phyloP scores from a whole-genome alignment of 2,113 vertebrate species.

The Tyto alba region DNA sequence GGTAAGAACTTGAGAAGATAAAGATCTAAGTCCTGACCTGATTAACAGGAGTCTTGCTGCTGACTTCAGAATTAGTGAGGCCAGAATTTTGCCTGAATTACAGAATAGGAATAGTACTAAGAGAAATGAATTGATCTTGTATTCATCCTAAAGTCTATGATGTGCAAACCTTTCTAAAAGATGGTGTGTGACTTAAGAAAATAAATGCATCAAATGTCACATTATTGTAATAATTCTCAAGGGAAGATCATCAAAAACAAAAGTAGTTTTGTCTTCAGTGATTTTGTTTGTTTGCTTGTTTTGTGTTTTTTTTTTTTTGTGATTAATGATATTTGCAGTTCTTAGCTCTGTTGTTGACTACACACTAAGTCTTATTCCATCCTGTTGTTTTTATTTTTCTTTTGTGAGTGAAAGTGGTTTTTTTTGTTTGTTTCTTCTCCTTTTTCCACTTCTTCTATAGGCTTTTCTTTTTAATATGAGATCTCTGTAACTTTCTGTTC shows the following conservation, averaged over 20 bases:
- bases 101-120: neutral
- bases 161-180: neutral
- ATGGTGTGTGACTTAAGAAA: neutral
- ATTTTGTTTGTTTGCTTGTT: too few relatives aligned
- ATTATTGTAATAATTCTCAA: neutral
- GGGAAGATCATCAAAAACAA: neutral
- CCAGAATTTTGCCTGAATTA: neutral
- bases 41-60: neutral
- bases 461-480: neutral
- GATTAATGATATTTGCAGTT: neutral
- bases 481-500: neutral
- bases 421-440: neutral
- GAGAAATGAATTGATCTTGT: neutral
- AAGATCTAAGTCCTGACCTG: neutral
- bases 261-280: neutral
- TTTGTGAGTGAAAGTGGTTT: neutral
- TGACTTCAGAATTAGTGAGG: neutral
- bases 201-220: neutral
- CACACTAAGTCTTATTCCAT: neutral
- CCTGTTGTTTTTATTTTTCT: neutral
- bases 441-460: neutral
- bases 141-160: neutral
- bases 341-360: neutral
- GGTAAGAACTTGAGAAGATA: neutral
- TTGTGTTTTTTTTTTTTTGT: neutral